Evolutionary conservation across 1,140 invertebrate species (phyloP).

Genomic region (Tetragonula clypearis): DNA sequence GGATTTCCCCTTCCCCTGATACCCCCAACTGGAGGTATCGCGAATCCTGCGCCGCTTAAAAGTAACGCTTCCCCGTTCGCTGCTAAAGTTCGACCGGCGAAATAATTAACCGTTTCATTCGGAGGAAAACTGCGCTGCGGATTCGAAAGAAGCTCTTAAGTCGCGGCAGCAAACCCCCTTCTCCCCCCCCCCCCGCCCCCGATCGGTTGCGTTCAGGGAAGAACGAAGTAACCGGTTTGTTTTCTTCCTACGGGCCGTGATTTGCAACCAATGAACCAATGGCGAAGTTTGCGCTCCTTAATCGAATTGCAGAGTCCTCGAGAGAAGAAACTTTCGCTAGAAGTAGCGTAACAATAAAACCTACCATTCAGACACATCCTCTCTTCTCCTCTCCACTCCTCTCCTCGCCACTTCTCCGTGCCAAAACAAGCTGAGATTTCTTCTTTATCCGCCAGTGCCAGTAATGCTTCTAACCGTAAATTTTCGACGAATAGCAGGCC

Average conservation of each 20-base stretch:
- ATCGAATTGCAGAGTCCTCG: neutral
- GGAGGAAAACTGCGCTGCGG: neutral
- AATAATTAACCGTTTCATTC: conserved; percentile 50
- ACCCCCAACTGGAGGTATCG: neutral
- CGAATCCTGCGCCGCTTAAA: conserved; percentile 14
- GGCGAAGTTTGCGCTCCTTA: neutral
- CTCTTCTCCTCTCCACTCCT: no score
- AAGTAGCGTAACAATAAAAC: neutral
- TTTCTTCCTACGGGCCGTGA: neutral
- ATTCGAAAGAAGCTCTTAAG: conserved; percentile 5
- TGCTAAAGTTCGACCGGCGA: neutral
- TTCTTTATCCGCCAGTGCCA: no score
- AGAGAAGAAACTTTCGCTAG: neutral
- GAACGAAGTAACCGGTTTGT: neutral
- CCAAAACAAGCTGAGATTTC: neutral
- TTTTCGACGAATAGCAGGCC: neutral
- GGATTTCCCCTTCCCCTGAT: neutral
- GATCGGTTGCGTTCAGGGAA: no score
- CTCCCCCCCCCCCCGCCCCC: no score
- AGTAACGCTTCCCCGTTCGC: neutral
- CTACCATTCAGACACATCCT: no score
- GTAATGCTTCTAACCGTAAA: neutral
- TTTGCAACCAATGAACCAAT: conserved; percentile 4
- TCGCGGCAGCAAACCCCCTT: neutral
- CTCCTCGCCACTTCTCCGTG: neutral